Evolutionary conservation across 37 sponge, comb jelly and placozoan species (phyloP).

Genomic region (Chondrosia reniformis): DNA sequence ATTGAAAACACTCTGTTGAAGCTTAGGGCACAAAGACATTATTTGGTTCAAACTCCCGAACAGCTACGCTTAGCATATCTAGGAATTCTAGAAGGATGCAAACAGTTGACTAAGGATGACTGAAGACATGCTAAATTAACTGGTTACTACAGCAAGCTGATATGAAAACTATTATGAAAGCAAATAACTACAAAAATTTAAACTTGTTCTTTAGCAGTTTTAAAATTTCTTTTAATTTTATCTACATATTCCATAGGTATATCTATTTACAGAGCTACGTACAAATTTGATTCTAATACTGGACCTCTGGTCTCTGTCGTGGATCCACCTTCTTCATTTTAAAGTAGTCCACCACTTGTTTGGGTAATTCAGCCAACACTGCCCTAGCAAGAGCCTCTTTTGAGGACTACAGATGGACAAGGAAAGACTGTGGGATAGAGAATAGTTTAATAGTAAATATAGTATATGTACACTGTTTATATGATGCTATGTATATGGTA

Average conservation of each 20-base stretch:
- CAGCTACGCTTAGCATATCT: slow-evolving; percentile 31
- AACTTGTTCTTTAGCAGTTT: neutral
- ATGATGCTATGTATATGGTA: no score
- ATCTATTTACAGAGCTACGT: no score
- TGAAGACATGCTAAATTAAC: neutral
- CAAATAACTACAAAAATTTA: neutral
- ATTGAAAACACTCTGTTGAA: slow-evolving; percentile 3
- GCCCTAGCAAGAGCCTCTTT: slow-evolving; percentile 50
- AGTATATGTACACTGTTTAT: no score
- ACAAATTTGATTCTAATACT: no score
- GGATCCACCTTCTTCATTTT: slow-evolving; percentile 44
- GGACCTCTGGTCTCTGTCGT: slow-evolving; percentile 2
- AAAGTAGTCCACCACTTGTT: slow-evolving; percentile 80
- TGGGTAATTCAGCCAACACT: slow-evolving; percentile 84
- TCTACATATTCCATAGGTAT: neutral
- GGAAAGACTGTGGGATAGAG: no score
- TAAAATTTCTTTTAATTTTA: neutral
- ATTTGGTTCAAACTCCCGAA: slow-evolving; percentile 41
- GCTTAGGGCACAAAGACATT: slow-evolving; percentile 25
- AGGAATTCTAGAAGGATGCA: slow-evolving; percentile 20
- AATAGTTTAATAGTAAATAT: no score
- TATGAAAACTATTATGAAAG: neutral
- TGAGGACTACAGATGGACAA: neutral
- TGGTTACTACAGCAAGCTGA: no score
- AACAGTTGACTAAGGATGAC: neutral